Evolutionary conservation across 2,797 vertebrate genomes (phyloP).

Genomic region (Apogon talboti): DNA sequence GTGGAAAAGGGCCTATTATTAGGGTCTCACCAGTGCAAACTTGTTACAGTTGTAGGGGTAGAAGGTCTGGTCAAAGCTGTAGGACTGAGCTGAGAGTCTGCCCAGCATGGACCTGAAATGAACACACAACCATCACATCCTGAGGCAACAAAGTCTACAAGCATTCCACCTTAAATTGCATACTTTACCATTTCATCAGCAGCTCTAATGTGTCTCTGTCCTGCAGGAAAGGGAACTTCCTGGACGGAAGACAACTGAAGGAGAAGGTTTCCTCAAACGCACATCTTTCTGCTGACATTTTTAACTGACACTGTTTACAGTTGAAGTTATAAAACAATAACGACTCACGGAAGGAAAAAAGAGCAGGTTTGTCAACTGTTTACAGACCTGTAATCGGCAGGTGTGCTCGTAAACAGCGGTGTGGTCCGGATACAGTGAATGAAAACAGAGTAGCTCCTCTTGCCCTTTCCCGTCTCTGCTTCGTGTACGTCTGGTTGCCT

Average conservation of each 20-base stretch:
- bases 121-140: too few relatives aligned
- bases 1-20: too few relatives aligned
- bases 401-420: neutral
- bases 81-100: slow-evolving; percentile 85
- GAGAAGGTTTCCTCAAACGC: slow-evolving; percentile 62
- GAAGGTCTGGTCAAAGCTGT: slow-evolving; percentile 89
- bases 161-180: neutral
- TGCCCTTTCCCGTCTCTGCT: rapidly evolving
- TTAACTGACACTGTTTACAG: too few relatives aligned
- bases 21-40: slow-evolving; percentile 84
- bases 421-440: neutral
- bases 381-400: slow-evolving; percentile 38
- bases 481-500: slow-evolving; percentile 45
- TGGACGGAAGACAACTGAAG: slow-evolving; percentile 64
- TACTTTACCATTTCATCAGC: slow-evolving; percentile 81
- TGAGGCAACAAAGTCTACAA: neutral
- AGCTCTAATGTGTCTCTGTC: slow-evolving; percentile 54
- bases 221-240: slow-evolving; percentile 64
- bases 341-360: neutral
- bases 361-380: neutral
- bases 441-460: neutral
- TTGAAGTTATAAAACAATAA: too few relatives aligned
- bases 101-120: slow-evolving; percentile 90
- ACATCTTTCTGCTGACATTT: slow-evolving; percentile 58
- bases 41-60: slow-evolving; percentile 82